phyloP scores from a whole-genome alignment of 2,797 vertebrate genomes.

The Alca torda region DNA sequence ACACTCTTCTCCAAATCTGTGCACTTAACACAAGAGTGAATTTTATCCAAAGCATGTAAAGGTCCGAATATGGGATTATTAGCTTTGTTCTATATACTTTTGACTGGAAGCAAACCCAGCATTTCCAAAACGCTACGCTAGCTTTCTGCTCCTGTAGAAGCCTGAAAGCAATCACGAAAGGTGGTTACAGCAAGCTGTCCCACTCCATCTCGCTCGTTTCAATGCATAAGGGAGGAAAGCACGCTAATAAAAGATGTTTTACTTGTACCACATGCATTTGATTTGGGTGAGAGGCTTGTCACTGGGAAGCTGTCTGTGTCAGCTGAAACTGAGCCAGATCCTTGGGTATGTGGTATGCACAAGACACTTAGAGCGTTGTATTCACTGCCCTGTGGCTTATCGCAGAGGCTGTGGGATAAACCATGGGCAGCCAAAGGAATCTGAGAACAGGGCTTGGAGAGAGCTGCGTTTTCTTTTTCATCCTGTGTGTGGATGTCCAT shows the following conservation, averaged over 20 bases:
- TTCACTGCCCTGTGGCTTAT: neutral
- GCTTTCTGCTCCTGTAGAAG: neutral
- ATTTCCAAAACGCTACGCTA: neutral
- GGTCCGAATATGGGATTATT: neutral
- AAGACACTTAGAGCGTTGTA: neutral
- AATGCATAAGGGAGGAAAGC: neutral
- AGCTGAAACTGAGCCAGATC: neutral
- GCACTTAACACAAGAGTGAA: neutral
- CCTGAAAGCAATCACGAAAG: neutral
- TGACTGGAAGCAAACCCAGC: neutral
- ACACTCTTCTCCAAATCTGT: neutral
- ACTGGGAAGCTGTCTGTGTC: neutral
- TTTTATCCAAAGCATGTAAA: neutral
- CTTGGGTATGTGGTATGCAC: neutral
- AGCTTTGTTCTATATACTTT: neutral
- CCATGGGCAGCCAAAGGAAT: neutral
- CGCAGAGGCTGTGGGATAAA: neutral
- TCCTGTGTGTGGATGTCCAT: neutral
- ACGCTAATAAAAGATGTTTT: neutral
- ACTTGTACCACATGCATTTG: neutral
- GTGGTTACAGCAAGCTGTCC: neutral
- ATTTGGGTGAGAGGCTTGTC: neutral
- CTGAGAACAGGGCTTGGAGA: neutral
- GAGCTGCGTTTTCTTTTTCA: neutral
- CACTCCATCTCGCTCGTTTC: neutral